Percentiles rank a stretch among this genome's conserved stretches.
Conservation (phyloP, 1,140 invertebrate genomes). For the Probaryconus sp. region DNA sequence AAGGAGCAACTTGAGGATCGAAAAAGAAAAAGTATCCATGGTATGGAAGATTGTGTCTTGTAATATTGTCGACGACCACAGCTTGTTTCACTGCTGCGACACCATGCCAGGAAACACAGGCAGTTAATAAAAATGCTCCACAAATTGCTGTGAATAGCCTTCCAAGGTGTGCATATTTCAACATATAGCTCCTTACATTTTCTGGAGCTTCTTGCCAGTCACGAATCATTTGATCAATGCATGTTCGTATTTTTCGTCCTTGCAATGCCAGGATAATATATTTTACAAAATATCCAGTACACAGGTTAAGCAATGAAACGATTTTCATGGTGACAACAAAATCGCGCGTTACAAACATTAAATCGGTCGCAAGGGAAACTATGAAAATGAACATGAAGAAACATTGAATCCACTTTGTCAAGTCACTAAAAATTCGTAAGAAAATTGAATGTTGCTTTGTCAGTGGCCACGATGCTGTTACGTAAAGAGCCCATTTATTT, state of each 20-base stretch:
- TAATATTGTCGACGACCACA: constrained; percentile 14
- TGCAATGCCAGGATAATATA: constrained; percentile 16
- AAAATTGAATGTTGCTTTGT: neutral
- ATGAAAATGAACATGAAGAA: too few species aligned
- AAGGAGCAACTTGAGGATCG: constrained; percentile 10
- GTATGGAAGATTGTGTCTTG: constrained; percentile 35
- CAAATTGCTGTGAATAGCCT: constrained; percentile 5
- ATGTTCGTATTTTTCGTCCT: neutral
- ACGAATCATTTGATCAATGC: constrained; percentile 7
- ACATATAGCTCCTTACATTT: constrained; percentile 2
- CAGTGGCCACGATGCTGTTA: constrained; percentile 33
- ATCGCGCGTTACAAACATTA: too few species aligned
- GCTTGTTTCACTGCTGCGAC: constrained; percentile 8
- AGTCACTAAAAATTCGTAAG: constrained; percentile 2
- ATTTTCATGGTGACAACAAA: too few species aligned
- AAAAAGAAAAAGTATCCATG: constrained; percentile 14
- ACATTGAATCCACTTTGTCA: too few species aligned
- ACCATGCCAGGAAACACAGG: constrained; percentile 29
- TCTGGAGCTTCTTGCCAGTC: constrained; percentile 8
- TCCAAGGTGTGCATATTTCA: neutral
- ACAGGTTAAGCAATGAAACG: constrained; percentile 9
- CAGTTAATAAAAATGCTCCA: too few species aligned
- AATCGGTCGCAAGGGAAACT: too few species aligned
- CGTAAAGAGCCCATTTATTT: constrained; percentile 3
- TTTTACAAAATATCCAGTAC: constrained; percentile 7